A percentile compares a stretch with the other conserved stretches of the same genome.
These are phyloP conservation scores for Pagetopsis macropterus DNA, from an alignment of 2,797 vertebrate species.

Conservation along the genomic window DNA sequence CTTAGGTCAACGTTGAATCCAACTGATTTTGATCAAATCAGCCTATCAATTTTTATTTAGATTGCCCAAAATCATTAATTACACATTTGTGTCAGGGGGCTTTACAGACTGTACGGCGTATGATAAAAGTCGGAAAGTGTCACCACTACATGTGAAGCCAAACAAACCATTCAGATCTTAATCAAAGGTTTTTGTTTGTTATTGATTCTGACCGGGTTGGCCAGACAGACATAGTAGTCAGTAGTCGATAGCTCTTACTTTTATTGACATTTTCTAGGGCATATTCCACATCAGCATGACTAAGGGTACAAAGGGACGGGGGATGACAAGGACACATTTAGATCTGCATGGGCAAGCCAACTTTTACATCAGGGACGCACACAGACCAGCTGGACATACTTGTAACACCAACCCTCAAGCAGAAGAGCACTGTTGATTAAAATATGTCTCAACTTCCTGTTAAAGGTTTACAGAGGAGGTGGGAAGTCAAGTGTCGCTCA, in stretches of 20 bases:
- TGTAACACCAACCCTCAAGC: conserved; percentile 19
- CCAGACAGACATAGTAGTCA: conserved; percentile 21
- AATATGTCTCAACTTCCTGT: conserved; percentile 42
- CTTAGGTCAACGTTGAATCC: no score
- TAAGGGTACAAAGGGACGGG: not conserved
- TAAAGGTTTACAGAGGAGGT: conserved; percentile 10
- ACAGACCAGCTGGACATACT: conserved; percentile 8
- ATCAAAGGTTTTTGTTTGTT: not conserved
- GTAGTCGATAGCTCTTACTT: conserved; percentile 29
- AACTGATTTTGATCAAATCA: no score
- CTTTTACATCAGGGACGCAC: not conserved
- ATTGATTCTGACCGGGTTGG: conserved; percentile 44
- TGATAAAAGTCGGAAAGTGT: no score
- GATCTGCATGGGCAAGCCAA: not conserved
- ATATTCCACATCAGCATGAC: not conserved
- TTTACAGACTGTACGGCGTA: no score
- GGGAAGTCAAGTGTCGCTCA: conserved; percentile 28
- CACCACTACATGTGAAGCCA: no score
- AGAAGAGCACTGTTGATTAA: conserved; percentile 16
- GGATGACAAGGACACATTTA: conserved; percentile 11
- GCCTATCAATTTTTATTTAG: no score
- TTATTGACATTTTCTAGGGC: conserved; percentile 40
- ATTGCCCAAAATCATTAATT: no score
- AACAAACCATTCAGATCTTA: no score
- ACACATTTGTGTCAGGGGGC: no score